Evolutionary conservation across 2,888 invertebrate genomes (phyloP), one percentile per base, ranked within the genome.

Genomic region (Antitype chi): DNA sequence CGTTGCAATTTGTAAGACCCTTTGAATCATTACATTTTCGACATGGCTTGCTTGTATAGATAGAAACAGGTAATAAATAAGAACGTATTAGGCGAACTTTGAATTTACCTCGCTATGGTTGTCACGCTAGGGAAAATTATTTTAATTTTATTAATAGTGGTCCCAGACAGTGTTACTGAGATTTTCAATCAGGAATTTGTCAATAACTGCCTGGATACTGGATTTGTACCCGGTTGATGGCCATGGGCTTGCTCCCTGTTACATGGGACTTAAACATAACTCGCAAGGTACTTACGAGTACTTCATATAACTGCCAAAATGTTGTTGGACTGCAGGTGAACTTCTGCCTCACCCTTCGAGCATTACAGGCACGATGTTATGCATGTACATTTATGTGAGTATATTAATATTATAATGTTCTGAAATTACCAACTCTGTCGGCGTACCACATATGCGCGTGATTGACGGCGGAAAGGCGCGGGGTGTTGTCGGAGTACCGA

Each of bases 61-160:
- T 82, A 84, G 73, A 82, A 85, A 82, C 81, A 78, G 78, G 81
- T 76, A 78, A 84, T 87, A 87, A 88, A 88, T 88, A 88, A 87
- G 78, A 70, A 87, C 76, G 84, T 87, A 87, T 86, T 84, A 87
- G 66, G 69, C 15, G 55, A 72, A 80, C 74, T 84, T 80, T 84
- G 87, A 87, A 80, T 84, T 84, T 59, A 66, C 59, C 60, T 28
- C 20, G 0, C 0, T 60, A 84, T 9, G 83, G 83, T 72, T 84
- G 87, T 0, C 84, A 28, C 74, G 8, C 20, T 6, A 3, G 6
- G 55, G 53, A 15, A 28, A 43, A 43, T 11, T 13, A 20, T 25
- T 47, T n/a, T 20, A 2, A n/a, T 20, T 28, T 43, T 43, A 38
- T 38, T 43, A 0, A 43, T 20, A 28, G 8, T 25, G 17, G 60